These are phyloP conservation scores for Colaptes auratus DNA, from an alignment of 2,113 vertebrate species.

Conservation along the genomic window DNA sequence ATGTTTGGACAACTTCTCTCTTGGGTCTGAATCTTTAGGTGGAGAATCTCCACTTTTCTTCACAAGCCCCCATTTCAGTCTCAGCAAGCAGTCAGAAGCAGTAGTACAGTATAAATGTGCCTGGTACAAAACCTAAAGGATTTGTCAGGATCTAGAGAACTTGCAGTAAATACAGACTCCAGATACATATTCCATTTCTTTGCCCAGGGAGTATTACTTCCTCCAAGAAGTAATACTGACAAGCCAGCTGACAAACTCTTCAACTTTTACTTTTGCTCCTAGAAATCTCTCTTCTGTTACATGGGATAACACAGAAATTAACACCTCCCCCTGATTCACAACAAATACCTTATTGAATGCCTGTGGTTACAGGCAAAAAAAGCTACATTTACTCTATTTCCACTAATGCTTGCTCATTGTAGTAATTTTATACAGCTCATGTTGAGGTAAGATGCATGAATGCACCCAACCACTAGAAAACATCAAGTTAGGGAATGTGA, in stretches of 20 bases:
- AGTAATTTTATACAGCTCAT: background rate
- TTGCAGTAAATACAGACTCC: background rate
- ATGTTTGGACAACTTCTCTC: background rate
- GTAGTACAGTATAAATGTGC: background rate
- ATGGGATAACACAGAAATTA: background rate
- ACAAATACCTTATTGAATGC: background rate
- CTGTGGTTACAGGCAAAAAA: background rate
- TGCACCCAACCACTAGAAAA: background rate
- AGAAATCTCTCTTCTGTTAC: background rate
- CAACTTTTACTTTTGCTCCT: background rate
- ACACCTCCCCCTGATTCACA: background rate
- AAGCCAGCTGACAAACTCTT: background rate
- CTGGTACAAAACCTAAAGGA: background rate
- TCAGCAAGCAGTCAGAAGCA: background rate
- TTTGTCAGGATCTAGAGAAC: background rate
- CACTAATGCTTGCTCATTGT: background rate
- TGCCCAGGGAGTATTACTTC: background rate
- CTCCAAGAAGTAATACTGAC: background rate
- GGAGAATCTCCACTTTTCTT: background rate
- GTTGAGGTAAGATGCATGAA: background rate
- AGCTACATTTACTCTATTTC: background rate
- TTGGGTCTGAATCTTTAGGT: background rate
- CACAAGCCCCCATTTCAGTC: background rate
- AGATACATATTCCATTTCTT: background rate
- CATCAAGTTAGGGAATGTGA: background rate